These are phyloP conservation scores for Lanius collurio DNA, from an alignment of 2,113 vertebrate species.

Conservation along the genomic window DNA sequence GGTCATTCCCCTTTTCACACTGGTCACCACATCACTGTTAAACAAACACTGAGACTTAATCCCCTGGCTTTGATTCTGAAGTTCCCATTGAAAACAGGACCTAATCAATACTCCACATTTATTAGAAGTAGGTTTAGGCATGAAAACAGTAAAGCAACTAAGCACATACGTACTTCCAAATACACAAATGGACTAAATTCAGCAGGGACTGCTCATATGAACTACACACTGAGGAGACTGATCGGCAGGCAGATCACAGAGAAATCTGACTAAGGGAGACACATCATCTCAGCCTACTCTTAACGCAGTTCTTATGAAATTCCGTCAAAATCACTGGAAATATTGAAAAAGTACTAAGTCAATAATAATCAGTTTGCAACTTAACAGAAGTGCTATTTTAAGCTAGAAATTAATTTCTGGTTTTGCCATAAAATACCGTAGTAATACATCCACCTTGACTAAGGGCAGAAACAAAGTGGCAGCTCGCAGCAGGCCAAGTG, in stretches of 20 bases:
- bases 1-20: not conserved
- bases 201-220: not conserved
- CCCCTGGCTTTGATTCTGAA: not conserved
- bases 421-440: not conserved
- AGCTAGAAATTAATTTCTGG: not conserved
- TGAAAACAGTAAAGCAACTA: not conserved
- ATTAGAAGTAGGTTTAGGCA: not conserved
- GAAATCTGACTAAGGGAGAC: not conserved
- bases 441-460: too few species aligned
- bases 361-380: not conserved
- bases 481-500: fast-evolving
- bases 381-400: not conserved
- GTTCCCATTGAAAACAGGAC: not conserved
- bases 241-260: not conserved
- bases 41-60: not conserved
- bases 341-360: not conserved
- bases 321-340: not conserved
- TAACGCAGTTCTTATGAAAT: not conserved
- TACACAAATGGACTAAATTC: not conserved
- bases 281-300: not conserved
- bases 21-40: not conserved
- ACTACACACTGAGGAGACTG: not conserved
- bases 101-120: not conserved
- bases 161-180: not conserved
- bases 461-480: not conserved